These are phyloP conservation scores for Armadillidium nasatum DNA, from an alignment of 1,140 invertebrate species.

Conservation along the genomic window DNA sequence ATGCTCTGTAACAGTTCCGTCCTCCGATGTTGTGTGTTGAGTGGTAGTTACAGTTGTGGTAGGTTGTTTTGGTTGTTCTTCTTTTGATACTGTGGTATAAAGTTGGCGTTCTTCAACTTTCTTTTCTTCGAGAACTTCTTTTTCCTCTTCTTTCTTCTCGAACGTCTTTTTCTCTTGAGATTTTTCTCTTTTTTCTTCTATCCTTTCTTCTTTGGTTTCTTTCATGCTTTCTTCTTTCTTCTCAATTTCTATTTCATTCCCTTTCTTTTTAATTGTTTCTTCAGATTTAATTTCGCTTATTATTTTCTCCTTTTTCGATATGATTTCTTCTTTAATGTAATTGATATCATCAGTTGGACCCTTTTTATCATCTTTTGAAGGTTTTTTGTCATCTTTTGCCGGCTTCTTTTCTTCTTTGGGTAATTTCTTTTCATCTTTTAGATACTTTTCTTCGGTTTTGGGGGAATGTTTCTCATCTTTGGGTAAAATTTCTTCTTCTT, in stretches of 20 bases:
- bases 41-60: background rate
- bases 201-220: slow-evolving; percentile 46
- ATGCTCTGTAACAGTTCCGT: background rate
- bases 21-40: background rate
- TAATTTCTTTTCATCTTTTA: slow-evolving; percentile 23
- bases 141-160: slow-evolving; percentile 20
- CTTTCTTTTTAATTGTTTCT: slow-evolving; percentile 18
- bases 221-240: slow-evolving; percentile 49
- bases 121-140: background rate
- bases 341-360: slow-evolving; percentile 1
- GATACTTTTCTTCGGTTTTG: background rate
- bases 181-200: slow-evolving; percentile 37
- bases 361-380: slow-evolving; percentile 29
- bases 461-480: slow-evolving; percentile 20
- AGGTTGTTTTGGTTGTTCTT: background rate
- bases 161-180: slow-evolving; percentile 17
- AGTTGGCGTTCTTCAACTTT: background rate
- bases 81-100: background rate
- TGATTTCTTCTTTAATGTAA: background rate
- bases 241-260: slow-evolving; percentile 23
- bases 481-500: slow-evolving; percentile 17
- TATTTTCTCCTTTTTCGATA: background rate
- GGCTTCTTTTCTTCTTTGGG: slow-evolving; percentile 13
- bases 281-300: background rate
- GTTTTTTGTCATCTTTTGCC: slow-evolving; percentile 7